Evolutionary conservation across 2,113 vertebrate genomes (phyloP).

Genomic region (Plotosus lineatus): DNA sequence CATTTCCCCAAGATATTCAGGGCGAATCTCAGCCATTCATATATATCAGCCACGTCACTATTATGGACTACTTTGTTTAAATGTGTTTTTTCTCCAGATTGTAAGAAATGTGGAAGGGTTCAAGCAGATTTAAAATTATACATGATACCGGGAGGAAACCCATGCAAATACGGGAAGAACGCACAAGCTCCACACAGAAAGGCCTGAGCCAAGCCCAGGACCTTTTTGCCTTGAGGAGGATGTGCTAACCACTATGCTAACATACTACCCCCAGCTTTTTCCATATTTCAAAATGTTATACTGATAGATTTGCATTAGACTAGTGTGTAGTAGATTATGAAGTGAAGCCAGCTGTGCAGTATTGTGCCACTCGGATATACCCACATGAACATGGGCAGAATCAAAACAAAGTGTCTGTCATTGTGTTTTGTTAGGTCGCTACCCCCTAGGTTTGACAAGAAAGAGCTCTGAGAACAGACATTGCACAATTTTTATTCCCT

Average conservation of each 20-base stretch:
- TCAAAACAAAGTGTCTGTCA: constrained; percentile 40
- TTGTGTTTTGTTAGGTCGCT: constrained; percentile 27
- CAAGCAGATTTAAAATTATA: neutral
- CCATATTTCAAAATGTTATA: too few species aligned
- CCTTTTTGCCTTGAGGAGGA: too few species aligned
- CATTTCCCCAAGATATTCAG: too few species aligned
- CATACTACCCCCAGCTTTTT: too few species aligned
- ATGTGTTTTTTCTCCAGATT: neutral
- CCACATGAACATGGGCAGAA: constrained; percentile 15
- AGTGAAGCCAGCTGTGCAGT: constrained; percentile 46
- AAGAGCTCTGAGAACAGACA: constrained; percentile 19
- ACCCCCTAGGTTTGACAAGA: constrained; percentile 15
- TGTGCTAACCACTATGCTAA: too few species aligned
- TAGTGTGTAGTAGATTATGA: neutral
- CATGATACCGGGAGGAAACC: neutral
- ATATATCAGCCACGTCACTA: neutral
- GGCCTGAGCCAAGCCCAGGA: too few species aligned
- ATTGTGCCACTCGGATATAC: constrained; percentile 23
- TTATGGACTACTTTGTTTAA: neutral
- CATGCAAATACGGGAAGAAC: too few species aligned
- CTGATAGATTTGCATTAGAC: neutral
- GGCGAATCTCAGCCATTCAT: too few species aligned
- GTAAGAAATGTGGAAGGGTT: neutral
- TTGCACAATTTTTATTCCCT: constrained; percentile 22
- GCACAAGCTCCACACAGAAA: too few species aligned